Conservation (phyloP, 2,113 vertebrate species). For the Ranitomeya imitator region DNA sequence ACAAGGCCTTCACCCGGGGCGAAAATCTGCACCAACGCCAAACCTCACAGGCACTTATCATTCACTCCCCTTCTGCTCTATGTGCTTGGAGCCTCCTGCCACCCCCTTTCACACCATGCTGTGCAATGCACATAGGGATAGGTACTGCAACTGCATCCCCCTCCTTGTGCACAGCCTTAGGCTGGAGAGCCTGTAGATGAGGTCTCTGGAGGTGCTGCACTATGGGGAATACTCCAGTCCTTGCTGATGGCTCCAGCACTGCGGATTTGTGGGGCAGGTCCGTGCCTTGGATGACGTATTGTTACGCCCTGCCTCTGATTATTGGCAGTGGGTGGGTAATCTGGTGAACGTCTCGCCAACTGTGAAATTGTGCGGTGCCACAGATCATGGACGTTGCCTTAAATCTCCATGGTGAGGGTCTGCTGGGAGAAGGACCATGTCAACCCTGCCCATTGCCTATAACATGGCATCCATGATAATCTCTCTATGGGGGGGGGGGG, state of each 20-base stretch:
- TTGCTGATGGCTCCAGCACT: neutral
- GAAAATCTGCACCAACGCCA: neutral
- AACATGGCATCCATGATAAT: neutral
- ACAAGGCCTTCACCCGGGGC: neutral
- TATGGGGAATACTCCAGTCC: neutral
- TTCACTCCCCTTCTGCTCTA: neutral
- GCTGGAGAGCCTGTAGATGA: too few relatives aligned
- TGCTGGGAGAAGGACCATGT: neutral
- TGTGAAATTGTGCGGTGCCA: neutral
- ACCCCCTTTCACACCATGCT: neutral
- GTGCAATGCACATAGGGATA: neutral
- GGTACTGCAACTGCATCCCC: neutral
- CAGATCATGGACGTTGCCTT: slow-evolving; percentile 3
- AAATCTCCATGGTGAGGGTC: neutral
- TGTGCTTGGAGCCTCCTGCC: neutral
- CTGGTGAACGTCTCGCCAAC: neutral
- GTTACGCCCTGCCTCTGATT: neutral
- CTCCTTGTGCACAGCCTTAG: neutral
- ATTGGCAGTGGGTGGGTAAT: neutral
- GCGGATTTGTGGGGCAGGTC: neutral
- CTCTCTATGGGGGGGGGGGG: too few relatives aligned
- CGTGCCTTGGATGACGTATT: neutral
- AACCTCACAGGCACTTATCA: neutral
- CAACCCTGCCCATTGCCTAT: neutral
- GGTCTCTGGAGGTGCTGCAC: neutral